phyloP scores from a whole-genome alignment of 2,797 vertebrate genomes.

The Hypotaenidia okinawae region DNA sequence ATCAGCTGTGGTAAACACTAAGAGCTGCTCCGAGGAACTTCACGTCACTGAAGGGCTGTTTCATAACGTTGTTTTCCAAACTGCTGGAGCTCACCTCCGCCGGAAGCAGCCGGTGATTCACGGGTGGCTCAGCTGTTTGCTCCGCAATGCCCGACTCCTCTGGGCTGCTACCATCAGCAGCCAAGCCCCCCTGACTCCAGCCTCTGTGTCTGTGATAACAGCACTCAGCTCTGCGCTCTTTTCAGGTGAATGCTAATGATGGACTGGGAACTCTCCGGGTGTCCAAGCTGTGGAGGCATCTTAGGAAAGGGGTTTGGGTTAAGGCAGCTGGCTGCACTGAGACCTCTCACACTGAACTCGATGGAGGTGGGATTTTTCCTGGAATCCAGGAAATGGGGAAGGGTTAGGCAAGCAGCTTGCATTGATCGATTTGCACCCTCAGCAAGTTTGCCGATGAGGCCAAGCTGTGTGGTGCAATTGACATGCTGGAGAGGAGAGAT shows the following conservation, averaged over 20 bases:
- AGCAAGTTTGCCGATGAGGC: too few species aligned
- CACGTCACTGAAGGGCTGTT: background rate
- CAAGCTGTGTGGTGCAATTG: too few species aligned
- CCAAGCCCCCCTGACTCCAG: rapidly evolving
- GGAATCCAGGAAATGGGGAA: background rate
- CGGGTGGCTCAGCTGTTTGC: background rate
- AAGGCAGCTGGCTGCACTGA: background rate
- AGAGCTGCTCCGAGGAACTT: background rate
- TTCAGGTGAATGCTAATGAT: background rate
- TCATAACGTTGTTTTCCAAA: background rate
- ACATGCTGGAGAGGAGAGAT: too few species aligned
- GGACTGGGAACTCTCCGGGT: background rate
- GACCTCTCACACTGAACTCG: rapidly evolving
- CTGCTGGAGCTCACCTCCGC: background rate
- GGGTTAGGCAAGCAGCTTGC: background rate
- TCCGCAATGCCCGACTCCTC: background rate
- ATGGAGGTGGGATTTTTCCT: background rate
- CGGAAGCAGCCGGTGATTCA: background rate
- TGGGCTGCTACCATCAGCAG: rapidly evolving
- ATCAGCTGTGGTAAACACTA: background rate
- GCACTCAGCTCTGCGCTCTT: rapidly evolving
- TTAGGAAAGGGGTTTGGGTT: background rate
- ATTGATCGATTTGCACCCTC: background rate
- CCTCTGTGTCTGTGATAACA: rapidly evolving
- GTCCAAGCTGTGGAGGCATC: background rate